Evolutionary conservation across 2,888 invertebrate genomes (phyloP).

Genomic region (Rhimphoctona megacephalus): DNA sequence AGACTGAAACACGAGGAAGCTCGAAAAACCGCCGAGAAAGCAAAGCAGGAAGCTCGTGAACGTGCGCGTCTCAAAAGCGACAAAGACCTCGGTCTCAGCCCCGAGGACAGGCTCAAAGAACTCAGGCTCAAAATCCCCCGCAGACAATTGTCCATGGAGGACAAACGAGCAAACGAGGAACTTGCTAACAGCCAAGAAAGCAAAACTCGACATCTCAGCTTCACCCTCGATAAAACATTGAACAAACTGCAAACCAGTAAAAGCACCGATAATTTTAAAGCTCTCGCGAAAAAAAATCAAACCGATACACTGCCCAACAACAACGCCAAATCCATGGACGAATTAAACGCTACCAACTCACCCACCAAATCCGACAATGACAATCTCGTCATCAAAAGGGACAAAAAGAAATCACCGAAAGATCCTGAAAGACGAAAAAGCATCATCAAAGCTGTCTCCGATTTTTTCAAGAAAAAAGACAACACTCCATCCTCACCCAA

Average conservation of each 20-base stretch:
- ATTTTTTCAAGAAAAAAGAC: constrained; percentile 92
- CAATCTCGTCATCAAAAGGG: constrained; percentile 79
- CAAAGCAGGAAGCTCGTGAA: constrained; percentile 88
- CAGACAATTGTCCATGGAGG: constrained; percentile 80
- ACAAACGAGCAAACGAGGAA: constrained; percentile 74
- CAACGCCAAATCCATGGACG: constrained; percentile 82
- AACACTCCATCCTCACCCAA: constrained; percentile 83
- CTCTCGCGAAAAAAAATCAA: constrained; percentile 75
- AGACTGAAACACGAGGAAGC: constrained; percentile 85
- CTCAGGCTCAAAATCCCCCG: constrained; percentile 85
- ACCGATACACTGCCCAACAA: constrained; percentile 72
- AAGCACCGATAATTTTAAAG: constrained; percentile 83
- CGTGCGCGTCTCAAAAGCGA: constrained; percentile 90
- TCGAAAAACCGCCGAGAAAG: constrained; percentile 86
- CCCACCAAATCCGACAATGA: constrained; percentile 58
- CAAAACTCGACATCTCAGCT: constrained; percentile 76
- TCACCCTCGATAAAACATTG: constrained; percentile 71
- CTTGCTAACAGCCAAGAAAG: constrained; percentile 58
- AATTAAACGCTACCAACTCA: constrained; percentile 74
- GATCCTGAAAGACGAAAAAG: constrained; percentile 92
- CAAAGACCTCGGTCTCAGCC: constrained; percentile 90
- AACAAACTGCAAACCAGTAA: constrained; percentile 81
- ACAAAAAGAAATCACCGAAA: constrained; percentile 86
- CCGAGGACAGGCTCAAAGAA: constrained; percentile 88
- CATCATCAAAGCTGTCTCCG: constrained; percentile 93